Conservation (phyloP, 2,797 vertebrate species). For the Mormyrops attenuatus region DNA sequence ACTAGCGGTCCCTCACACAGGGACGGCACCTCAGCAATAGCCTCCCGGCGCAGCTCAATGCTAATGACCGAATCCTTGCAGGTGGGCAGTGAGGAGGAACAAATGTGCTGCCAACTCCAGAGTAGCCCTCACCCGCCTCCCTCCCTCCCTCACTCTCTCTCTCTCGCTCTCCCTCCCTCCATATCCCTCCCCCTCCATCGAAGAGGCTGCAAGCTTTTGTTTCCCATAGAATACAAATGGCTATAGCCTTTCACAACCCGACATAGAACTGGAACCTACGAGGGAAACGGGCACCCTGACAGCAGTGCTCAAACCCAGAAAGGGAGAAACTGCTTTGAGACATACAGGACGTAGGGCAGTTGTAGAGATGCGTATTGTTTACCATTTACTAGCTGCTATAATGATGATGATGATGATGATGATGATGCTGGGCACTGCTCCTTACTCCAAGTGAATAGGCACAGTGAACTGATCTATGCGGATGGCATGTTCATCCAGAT, state of each 20-base stretch:
- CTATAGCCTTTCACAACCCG: not conserved
- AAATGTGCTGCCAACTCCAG: not conserved
- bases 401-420: not conserved
- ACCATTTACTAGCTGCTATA: not conserved
- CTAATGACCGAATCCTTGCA: not conserved
- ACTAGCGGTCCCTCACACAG: not conserved
- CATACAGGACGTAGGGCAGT: not conserved
- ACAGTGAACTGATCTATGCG: not conserved
- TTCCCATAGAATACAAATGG: not conserved
- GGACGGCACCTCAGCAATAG: not conserved
- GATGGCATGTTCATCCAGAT: not conserved
- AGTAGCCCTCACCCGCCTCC: not conserved
- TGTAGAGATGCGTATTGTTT: too few relatives aligned
- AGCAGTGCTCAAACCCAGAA: not conserved
- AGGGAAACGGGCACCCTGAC: not conserved
- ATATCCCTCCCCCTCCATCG: not conserved
- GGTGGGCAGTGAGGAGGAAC: not conserved
- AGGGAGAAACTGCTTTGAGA: not conserved
- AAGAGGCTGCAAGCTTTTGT: not conserved
- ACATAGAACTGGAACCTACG: not conserved
- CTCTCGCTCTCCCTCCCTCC: not conserved
- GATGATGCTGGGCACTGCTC: not conserved
- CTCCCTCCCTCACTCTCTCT: not conserved
- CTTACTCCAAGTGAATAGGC: not conserved
- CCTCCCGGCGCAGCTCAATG: not conserved